Conservation (phyloP, 2,797 vertebrate species). For the Coregonus suidteri region DNA sequence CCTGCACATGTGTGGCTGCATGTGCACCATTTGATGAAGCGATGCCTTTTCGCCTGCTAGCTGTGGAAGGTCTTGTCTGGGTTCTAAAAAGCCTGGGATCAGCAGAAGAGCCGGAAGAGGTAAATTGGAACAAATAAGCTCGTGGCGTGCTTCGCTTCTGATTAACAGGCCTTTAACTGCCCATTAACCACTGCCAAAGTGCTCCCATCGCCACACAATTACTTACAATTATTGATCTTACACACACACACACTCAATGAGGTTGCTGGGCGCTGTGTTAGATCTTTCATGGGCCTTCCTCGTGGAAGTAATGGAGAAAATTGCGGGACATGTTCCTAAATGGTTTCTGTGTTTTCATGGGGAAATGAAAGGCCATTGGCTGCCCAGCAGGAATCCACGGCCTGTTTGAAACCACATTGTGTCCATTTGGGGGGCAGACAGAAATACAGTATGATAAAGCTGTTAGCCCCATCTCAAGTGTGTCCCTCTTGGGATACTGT, state of each 20-base stretch:
- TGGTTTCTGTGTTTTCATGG: constrained; percentile 10
- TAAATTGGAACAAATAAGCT: constrained; percentile 46
- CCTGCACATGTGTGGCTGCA: not conserved
- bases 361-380: constrained; percentile 12
- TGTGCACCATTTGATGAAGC: not conserved
- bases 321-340: constrained; percentile 22
- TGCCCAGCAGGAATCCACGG: not conserved
- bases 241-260: constrained; percentile 2
- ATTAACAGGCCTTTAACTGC: constrained; percentile 54
- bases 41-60: not conserved
- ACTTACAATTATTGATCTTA: constrained; percentile 39
- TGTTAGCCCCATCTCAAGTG: not conserved
- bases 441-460: not conserved
- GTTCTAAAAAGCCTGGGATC: constrained; percentile 1
- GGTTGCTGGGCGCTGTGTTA: not conserved
- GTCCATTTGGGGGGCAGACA: constrained; percentile 3
- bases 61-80: not conserved
- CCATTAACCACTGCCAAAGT: constrained; percentile 50
- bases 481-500: not conserved
- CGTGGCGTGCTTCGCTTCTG: constrained; percentile 40
- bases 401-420: not conserved
- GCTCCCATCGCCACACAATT: constrained; percentile 40
- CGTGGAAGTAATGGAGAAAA: constrained; percentile 17
- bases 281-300: constrained; percentile 25
- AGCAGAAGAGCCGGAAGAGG: constrained; percentile 22